These are phyloP conservation scores for Melanotaenia boesemani DNA, from an alignment of 2,797 vertebrate species.

Conservation along the genomic window DNA sequence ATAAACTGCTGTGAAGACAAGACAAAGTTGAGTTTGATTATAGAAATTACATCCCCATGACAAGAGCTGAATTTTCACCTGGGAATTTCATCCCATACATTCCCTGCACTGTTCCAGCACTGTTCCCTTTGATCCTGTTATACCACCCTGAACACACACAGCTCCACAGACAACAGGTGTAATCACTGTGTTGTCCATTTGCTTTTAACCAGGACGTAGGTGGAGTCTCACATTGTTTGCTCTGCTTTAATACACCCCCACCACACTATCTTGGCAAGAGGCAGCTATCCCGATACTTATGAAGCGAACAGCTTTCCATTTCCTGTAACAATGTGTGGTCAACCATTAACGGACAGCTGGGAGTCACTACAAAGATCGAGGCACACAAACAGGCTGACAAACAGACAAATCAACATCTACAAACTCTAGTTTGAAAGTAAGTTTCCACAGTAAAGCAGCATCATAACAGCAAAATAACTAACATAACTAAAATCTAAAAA, in stretches of 20 bases:
- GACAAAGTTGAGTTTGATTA: not conserved
- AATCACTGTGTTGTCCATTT: conserved; percentile 22
- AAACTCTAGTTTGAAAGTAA: not conserved
- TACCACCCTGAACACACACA: conserved; percentile 12
- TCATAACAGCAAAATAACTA: too few relatives aligned
- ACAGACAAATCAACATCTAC: not conserved
- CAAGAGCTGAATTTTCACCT: too few relatives aligned
- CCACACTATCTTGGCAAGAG: conserved; percentile 36
- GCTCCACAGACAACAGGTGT: not conserved
- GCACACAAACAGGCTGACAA: not conserved
- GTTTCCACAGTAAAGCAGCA: not conserved
- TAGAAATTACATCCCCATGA: not conserved
- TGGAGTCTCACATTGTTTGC: conserved; percentile 62
- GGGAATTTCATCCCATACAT: too few relatives aligned
- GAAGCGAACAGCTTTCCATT: conserved; percentile 17
- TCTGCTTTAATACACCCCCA: conserved; percentile 55
- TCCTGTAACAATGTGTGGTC: conserved; percentile 42
- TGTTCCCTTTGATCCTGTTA: conserved; percentile 6
- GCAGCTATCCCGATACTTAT: conserved; percentile 7
- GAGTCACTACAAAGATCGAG: conserved; percentile 4
- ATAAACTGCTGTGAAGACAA: not conserved
- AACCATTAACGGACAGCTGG: conserved; percentile 58
- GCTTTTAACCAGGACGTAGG: conserved; percentile 34
- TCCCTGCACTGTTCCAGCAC: too few relatives aligned
- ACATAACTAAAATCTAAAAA: not conserved